Conservation (phyloP, 2,113 vertebrate species). For the Gymnorhina tibicen region DNA sequence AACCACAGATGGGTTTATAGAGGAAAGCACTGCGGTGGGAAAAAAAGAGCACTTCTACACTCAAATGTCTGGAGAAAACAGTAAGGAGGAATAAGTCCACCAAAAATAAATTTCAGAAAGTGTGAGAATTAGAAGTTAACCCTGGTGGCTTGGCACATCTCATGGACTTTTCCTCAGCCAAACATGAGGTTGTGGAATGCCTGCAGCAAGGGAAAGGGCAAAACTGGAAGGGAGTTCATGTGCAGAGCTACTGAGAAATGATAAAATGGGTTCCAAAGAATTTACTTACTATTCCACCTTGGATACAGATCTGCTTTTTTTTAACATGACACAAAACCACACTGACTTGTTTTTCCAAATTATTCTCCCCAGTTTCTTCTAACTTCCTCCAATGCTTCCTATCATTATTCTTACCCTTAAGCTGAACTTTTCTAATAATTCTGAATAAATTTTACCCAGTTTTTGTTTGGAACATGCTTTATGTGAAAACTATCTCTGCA, state of each 20-base stretch:
- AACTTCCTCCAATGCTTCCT: not conserved
- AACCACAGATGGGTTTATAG: conserved; percentile 28
- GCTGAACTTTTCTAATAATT: not conserved
- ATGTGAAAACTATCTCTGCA: not conserved
- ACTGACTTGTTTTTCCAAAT: not conserved
- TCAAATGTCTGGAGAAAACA: not conserved
- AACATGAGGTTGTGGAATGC: not conserved
- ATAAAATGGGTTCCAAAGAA: not conserved
- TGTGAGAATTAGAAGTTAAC: conserved; percentile 13
- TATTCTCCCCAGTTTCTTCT: not conserved
- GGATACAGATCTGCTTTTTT: not conserved
- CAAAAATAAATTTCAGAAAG: conserved; percentile 45
- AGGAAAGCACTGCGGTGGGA: not conserved
- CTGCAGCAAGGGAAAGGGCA: not conserved
- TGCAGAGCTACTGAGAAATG: not conserved
- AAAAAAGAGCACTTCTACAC: not conserved
- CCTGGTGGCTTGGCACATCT: not conserved
- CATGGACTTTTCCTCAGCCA: not conserved
- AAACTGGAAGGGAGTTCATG: not conserved
- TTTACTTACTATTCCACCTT: not conserved
- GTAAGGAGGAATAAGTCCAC: not conserved
- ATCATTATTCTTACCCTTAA: not conserved
- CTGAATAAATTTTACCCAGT: not conserved
- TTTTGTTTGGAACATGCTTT: not conserved
- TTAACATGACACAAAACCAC: not conserved